These are phyloP conservation scores for Clamator glandarius DNA, from an alignment of 2,797 vertebrate species.

Conservation along the genomic window DNA sequence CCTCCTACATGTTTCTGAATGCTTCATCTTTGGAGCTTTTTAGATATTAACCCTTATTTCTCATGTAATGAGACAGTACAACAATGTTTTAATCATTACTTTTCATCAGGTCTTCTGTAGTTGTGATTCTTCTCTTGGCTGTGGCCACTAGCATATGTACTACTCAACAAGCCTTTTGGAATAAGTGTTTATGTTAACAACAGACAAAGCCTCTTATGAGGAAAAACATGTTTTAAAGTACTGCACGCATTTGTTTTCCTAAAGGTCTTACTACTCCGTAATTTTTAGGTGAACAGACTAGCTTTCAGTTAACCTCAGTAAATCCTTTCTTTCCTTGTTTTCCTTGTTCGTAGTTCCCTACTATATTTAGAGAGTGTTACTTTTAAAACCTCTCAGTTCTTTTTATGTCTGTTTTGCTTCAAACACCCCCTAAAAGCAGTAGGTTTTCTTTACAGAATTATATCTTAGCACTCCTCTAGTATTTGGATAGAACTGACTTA, in stretches of 20 bases:
- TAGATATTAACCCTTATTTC: neutral
- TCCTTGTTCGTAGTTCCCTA: neutral
- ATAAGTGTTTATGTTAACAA: neutral
- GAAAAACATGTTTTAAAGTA: neutral
- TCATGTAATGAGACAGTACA: neutral
- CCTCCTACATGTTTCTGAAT: neutral
- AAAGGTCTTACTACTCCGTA: neutral
- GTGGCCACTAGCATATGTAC: neutral
- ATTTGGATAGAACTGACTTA: neutral
- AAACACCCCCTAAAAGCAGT: neutral
- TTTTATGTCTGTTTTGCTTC: neutral
- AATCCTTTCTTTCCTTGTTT: neutral
- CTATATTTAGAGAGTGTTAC: neutral
- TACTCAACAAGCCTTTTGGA: neutral
- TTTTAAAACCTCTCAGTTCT: neutral
- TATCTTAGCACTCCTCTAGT: neutral
- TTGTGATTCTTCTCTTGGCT: neutral
- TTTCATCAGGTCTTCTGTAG: neutral
- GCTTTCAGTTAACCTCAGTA: neutral
- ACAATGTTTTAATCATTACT: neutral
- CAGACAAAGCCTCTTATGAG: neutral
- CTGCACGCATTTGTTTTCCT: neutral
- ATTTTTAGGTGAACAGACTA: neutral
- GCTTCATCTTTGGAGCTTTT: neutral
- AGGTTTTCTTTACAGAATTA: neutral